Evolutionary conservation across 2,888 invertebrate species (phyloP).

Genomic region (Rotaria sp.): DNA sequence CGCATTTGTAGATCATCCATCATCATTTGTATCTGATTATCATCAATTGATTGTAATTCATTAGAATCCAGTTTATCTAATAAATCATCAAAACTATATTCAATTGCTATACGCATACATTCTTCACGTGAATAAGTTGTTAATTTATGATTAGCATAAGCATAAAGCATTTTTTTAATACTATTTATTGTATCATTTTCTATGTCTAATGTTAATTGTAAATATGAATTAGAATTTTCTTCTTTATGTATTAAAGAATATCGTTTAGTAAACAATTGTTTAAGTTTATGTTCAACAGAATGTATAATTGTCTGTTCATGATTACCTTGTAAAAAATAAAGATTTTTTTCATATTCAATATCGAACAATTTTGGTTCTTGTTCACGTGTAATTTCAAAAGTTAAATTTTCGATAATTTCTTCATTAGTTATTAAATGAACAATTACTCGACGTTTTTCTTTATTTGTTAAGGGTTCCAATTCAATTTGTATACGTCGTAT

Average conservation of each 20-base stretch:
- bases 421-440: not conserved
- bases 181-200: not conserved
- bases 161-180: not conserved
- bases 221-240: not conserved
- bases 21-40: not conserved
- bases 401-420: not conserved
- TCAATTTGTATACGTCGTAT: not conserved
- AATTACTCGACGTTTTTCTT: not conserved
- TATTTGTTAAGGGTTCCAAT: not conserved
- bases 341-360: not conserved
- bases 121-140: not conserved
- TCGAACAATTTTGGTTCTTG: not conserved
- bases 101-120: constrained; percentile 6
- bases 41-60: not conserved
- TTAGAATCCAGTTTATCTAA: not conserved
- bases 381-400: not conserved
- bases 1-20: not conserved
- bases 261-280: not conserved
- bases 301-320: not conserved
- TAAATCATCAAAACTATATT: constrained; percentile 3
- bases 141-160: not conserved
- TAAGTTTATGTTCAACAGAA: not conserved
- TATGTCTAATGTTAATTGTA: not conserved
- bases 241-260: not conserved
- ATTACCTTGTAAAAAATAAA: constrained; percentile 6